Evolutionary conservation across 2,113 vertebrate species (phyloP), one percentile per base, ranked within the genome.

Genomic region (Cynoglossus semilaevis): DNA sequence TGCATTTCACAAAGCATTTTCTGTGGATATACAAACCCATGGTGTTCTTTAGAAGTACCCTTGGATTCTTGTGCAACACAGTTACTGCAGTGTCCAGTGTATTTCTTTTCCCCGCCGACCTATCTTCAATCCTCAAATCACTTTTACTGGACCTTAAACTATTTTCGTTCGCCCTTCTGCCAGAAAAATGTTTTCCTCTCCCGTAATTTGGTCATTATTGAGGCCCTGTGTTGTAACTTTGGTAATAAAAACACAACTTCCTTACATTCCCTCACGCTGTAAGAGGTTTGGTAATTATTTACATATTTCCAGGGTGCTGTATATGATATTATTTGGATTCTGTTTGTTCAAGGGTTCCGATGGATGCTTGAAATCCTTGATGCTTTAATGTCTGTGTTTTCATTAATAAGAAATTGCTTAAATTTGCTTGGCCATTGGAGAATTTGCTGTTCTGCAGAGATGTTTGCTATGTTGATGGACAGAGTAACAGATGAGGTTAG

Each of bases 11-110:
- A 63, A 50, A 64, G 8, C 17, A 22, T 1, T 44, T 34, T 15
- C 37, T 9, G 2, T 5, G 44, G 14, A 45, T 37, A 13, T 3
- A 2, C 3, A 13, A 29, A 22, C 15, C 12, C 48, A 15, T 3
- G 37, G 12, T 1, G 53, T 48, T 55, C 15, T n/a, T 16, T 38
- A 42, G 15, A 40, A 42, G 58, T 51, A 29, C 22, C 22, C 43
- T 5, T 13, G 14, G 15, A 15, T 15, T 63, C 22, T 51, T 63
- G 16, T 57, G 47, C 17, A 47, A 53, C 43, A n/a, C 13, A 67
- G 50, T 50, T 17, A 46, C 46, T 35, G 34, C 49, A 35, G 15
- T 10, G 15, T 19, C 22, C 49, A 15, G 10, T 41, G 38, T 11
- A 3, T 41, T 41, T 13, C 14, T 51, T 36, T 11, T n/a, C 9